Evolutionary conservation across 2,888 invertebrate species (phyloP).

Genomic region (Crossocerus cetratus): DNA sequence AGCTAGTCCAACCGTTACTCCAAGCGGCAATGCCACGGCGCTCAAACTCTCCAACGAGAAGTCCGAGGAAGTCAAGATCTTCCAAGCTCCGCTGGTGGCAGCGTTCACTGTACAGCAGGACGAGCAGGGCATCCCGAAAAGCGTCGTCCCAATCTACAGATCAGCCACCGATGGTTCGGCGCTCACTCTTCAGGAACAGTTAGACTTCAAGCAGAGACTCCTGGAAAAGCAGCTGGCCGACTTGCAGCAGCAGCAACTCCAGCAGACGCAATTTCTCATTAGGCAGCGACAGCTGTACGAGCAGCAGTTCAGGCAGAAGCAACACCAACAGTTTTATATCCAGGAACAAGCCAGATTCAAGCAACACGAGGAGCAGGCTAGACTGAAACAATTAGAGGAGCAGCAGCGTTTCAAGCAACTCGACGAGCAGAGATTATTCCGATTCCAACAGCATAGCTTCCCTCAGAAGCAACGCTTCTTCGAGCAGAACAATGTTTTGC

Average conservation of each 20-base stretch:
- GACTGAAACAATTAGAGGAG: constrained; percentile 63
- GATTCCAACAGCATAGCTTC: constrained; percentile 64
- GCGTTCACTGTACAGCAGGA: constrained; percentile 93
- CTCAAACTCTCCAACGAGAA: constrained; percentile 78
- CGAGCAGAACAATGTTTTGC: constrained; percentile 59
- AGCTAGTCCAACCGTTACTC: constrained; percentile 45
- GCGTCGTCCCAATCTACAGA: constrained; percentile 86
- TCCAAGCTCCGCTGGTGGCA: constrained; percentile 88
- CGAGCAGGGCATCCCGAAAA: constrained; percentile 86
- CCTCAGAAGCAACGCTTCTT: constrained; percentile 56
- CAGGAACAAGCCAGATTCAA: constrained; percentile 69
- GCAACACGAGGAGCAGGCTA: constrained; percentile 63
- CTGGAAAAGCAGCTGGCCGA: constrained; percentile 85
- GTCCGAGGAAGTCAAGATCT: constrained; percentile 85
- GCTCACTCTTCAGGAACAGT: constrained; percentile 73
- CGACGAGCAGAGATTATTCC: constrained; percentile 76
- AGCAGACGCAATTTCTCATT: constrained; percentile 83
- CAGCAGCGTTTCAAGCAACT: constrained; percentile 60
- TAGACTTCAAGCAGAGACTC: constrained; percentile 84
- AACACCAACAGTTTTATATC: constrained; percentile 67
- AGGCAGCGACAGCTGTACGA: constrained; percentile 82
- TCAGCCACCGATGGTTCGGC: constrained; percentile 73
- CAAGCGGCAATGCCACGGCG: constrained; percentile 26
- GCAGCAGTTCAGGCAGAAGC: constrained; percentile 76
- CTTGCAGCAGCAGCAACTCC: constrained; percentile 83